phyloP scores from a whole-genome alignment of 1,140 invertebrate species.

The Aphaenogaster ashmeadi region DNA sequence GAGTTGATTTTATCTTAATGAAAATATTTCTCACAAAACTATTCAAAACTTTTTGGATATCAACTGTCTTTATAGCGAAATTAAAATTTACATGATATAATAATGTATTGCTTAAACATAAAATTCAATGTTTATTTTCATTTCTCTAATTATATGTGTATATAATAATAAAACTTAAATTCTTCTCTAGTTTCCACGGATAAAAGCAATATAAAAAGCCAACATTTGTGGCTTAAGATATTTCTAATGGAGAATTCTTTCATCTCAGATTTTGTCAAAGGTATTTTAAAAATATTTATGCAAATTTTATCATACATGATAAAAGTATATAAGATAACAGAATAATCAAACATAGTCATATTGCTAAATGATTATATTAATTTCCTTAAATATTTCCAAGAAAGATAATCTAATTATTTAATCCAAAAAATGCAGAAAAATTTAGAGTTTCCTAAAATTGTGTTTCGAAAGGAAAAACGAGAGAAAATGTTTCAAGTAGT shows the following conservation, averaged over 20 bases:
- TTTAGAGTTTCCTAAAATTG: conserved; percentile 3
- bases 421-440: neutral
- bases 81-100: neutral
- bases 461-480: neutral
- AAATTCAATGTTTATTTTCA: neutral
- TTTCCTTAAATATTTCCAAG: neutral
- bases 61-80: neutral
- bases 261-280: neutral
- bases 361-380: neutral
- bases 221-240: neutral
- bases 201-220: no score
- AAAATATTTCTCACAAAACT: neutral
- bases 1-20: neutral
- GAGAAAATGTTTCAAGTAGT: neutral
- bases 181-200: neutral
- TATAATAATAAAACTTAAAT: conserved; percentile 24
- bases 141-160: neutral
- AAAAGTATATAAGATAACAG: neutral
- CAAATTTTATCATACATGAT: neutral
- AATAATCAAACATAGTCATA: neutral
- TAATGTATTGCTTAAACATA: neutral
- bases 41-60: neutral
- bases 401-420: neutral
- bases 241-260: neutral
- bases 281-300: neutral